phyloP scores from a whole-genome alignment of 2,113 vertebrate species.

The Pedionomus torquatus region DNA sequence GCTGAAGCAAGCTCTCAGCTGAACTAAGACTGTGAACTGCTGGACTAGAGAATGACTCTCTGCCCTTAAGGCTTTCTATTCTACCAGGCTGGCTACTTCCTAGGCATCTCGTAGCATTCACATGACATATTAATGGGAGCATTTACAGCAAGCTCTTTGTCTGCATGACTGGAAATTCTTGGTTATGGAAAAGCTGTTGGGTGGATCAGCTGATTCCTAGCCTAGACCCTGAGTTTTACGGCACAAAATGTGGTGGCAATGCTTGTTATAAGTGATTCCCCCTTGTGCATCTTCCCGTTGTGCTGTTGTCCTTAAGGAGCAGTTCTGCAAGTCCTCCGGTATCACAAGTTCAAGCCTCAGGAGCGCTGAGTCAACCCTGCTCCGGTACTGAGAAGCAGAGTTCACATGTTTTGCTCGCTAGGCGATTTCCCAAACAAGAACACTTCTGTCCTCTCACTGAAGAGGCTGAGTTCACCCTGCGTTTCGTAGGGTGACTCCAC shows the following conservation, averaged over 20 bases:
- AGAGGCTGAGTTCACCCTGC: not conserved
- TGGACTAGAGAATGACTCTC: not conserved
- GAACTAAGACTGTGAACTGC: not conserved
- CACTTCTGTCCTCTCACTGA: not conserved
- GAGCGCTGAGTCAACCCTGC: not conserved
- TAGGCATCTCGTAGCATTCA: not conserved
- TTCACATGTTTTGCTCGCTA: not conserved
- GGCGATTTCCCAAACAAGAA: not conserved
- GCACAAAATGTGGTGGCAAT: fast-evolving
- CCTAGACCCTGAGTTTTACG: not conserved
- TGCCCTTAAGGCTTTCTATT: not conserved
- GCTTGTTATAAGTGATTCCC: not conserved
- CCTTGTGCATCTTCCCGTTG: not conserved
- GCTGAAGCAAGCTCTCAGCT: not conserved
- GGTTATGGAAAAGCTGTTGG: not conserved
- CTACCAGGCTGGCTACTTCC: not conserved
- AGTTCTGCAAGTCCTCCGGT: not conserved
- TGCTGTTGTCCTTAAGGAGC: not conserved
- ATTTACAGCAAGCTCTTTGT: not conserved
- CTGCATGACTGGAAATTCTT: not conserved
- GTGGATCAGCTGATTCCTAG: not conserved
- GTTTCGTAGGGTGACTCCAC: not conserved
- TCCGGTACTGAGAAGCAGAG: not conserved
- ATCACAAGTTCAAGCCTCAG: not conserved
- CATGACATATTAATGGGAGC: not conserved